Percentiles rank a stretch among this genome's conserved stretches.
Evolutionary conservation across 2,113 vertebrate species (phyloP).

Genomic region (Tragelaphus strepsiceros): DNA sequence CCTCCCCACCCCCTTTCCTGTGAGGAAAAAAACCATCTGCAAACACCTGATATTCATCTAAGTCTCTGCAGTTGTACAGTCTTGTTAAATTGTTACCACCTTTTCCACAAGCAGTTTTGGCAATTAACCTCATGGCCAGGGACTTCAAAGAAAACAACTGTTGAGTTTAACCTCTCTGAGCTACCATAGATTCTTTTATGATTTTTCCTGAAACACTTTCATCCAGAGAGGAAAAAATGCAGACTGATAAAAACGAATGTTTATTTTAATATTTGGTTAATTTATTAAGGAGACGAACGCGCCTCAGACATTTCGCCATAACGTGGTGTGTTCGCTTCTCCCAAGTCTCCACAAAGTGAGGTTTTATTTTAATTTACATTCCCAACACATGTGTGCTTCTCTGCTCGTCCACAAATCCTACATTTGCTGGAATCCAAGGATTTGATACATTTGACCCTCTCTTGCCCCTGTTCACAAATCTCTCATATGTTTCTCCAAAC

Average conservation of each 20-base stretch:
- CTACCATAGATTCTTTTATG: slow-evolving; percentile 85
- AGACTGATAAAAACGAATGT: slow-evolving; percentile 80
- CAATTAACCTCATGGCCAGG: slow-evolving; percentile 93
- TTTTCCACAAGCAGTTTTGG: slow-evolving; percentile 93
- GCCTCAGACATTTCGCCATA: neutral
- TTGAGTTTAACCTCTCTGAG: slow-evolving; percentile 92
- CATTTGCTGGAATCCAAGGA: slow-evolving; percentile 68
- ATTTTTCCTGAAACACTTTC: slow-evolving; percentile 90
- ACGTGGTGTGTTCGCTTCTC: slow-evolving; percentile 49
- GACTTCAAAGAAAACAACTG: slow-evolving; percentile 94
- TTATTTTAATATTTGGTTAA: slow-evolving; percentile 79
- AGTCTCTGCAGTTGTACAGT: slow-evolving; percentile 85
- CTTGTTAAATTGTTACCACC: slow-evolving; percentile 99
- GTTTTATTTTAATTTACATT: slow-evolving; percentile 63
- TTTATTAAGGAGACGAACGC: slow-evolving; percentile 78
- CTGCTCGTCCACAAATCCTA: slow-evolving; percentile 65
- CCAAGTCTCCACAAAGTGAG: neutral
- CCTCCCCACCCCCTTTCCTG: slow-evolving; percentile 76
- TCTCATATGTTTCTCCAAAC: slow-evolving; percentile 77
- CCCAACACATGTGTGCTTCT: slow-evolving; percentile 60
- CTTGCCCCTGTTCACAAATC: slow-evolving; percentile 78
- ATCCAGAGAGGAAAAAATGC: slow-evolving; percentile 80
- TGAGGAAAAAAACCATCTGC: slow-evolving; percentile 85
- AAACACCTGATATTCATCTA: slow-evolving; percentile 95
- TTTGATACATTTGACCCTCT: slow-evolving; percentile 76